These are phyloP conservation scores for Oncorhynchus tshawytscha DNA, from an alignment of 2,113 vertebrate genomes.

Conservation along the genomic window DNA sequence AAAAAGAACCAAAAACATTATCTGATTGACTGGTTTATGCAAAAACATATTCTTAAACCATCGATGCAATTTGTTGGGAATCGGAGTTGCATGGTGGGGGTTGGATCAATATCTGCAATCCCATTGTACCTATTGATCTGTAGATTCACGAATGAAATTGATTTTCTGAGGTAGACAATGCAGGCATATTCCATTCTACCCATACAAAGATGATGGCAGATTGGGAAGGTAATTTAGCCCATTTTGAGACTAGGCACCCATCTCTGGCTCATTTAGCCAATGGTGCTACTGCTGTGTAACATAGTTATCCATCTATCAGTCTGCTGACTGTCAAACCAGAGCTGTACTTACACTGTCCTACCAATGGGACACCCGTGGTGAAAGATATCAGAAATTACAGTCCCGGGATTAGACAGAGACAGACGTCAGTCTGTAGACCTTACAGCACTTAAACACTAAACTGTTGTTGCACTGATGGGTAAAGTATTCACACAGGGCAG, in stretches of 20 bases:
- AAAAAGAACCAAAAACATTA: constrained; percentile 7
- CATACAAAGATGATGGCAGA: constrained; percentile 53
- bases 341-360: constrained; percentile 60
- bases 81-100: constrained; percentile 51
- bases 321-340: constrained; percentile 51
- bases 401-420: constrained; percentile 61
- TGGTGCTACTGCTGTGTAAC: constrained; percentile 31
- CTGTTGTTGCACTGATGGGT: constrained; percentile 34
- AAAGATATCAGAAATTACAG: constrained; percentile 62
- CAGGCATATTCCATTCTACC: constrained; percentile 74
- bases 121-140: constrained; percentile 78
- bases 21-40: constrained; percentile 31
- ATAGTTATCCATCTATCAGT: constrained; percentile 58
- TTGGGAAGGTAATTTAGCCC: constrained; percentile 61
- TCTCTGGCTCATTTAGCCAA: constrained; percentile 48
- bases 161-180: constrained; percentile 83
- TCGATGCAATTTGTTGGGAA: constrained; percentile 53
- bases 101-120: constrained; percentile 65
- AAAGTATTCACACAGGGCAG: constrained; percentile 33
- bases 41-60: constrained; percentile 42
- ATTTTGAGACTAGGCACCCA: constrained; percentile 35
- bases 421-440: constrained; percentile 58
- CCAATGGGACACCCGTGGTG: constrained; percentile 53
- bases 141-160: constrained; percentile 70
- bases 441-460: constrained; percentile 33